phyloP scores from a whole-genome alignment of 1,140 invertebrate species.

The Zaprionus taronus region DNA sequence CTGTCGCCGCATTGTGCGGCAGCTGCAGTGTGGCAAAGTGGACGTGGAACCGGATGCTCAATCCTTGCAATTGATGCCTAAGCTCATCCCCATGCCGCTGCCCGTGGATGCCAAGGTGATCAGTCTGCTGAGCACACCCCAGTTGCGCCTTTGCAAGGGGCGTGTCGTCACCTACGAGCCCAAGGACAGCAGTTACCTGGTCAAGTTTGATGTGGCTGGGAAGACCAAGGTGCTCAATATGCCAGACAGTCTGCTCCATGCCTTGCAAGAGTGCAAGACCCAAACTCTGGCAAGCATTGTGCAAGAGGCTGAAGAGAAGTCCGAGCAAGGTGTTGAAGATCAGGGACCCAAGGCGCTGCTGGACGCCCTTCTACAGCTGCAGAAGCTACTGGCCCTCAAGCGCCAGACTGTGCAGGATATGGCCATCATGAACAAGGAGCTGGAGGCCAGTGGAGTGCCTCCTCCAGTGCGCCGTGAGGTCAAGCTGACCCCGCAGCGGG shows the following conservation, averaged over 20 bases:
- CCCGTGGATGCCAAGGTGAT: constrained; percentile 35
- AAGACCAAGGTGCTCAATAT: constrained; percentile 12
- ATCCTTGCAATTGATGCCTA: constrained; percentile 38
- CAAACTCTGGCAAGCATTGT: constrained; percentile 30
- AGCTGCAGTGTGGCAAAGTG: constrained; percentile 36
- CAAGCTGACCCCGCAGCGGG: constrained; percentile 22
- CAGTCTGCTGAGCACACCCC: neutral
- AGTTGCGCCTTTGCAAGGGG: constrained; percentile 31
- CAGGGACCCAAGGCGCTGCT: constrained; percentile 19
- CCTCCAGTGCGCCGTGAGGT: constrained; percentile 30
- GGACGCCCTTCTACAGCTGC: constrained; percentile 39
- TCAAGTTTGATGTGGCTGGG: constrained; percentile 30
- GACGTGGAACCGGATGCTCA: neutral
- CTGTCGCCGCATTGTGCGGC: constrained; percentile 24
- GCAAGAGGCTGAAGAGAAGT: constrained; percentile 13
- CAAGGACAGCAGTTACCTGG: constrained; percentile 28
- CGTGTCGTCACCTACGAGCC: constrained; percentile 32
- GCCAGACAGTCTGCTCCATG: constrained; percentile 30
- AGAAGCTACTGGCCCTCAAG: constrained; percentile 34
- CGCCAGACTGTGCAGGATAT: constrained; percentile 40
- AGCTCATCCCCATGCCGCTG: constrained; percentile 39
- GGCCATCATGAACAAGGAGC: constrained; percentile 38
- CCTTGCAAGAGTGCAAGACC: constrained; percentile 11
- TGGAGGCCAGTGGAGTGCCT: neutral
- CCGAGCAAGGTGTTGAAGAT: neutral